Evolutionary conservation across 2,888 invertebrate genomes (phyloP).

Genomic region (Cheilosia grossa): DNA sequence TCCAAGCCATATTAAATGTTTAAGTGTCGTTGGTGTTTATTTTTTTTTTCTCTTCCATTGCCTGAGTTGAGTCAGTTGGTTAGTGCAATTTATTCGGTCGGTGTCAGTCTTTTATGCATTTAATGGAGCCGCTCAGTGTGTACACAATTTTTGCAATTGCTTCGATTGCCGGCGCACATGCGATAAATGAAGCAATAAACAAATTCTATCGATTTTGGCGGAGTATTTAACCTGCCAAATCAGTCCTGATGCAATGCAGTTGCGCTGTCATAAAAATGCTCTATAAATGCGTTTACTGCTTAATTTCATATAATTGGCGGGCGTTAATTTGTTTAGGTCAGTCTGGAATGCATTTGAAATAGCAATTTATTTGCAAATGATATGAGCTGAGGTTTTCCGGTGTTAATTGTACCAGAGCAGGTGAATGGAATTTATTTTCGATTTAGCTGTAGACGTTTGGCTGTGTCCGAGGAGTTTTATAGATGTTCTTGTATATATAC

Average conservation of each 20-base stretch:
- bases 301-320: neutral
- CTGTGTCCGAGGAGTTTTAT: too few species aligned
- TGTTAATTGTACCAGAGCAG: too few species aligned
- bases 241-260: neutral
- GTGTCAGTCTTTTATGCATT: neutral
- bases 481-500: too few species aligned
- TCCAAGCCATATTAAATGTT: neutral
- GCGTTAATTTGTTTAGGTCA: neutral
- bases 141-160: neutral
- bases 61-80: neutral
- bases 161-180: neutral
- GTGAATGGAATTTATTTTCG: too few species aligned
- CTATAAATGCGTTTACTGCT: neutral
- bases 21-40: neutral
- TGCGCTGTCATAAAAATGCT: neutral
- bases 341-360: neutral
- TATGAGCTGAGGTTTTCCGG: too few species aligned
- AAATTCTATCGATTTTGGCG: neutral
- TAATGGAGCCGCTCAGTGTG: neutral
- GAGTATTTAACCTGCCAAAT: constrained; percentile 13
- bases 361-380: neutral
- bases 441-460: too few species aligned
- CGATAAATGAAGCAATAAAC: neutral
- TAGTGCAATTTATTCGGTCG: neutral
- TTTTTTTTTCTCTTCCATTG: neutral